These are phyloP conservation scores for Drosophila novamexicana DNA, from an alignment of 1,140 invertebrate species.

Conservation along the genomic window DNA sequence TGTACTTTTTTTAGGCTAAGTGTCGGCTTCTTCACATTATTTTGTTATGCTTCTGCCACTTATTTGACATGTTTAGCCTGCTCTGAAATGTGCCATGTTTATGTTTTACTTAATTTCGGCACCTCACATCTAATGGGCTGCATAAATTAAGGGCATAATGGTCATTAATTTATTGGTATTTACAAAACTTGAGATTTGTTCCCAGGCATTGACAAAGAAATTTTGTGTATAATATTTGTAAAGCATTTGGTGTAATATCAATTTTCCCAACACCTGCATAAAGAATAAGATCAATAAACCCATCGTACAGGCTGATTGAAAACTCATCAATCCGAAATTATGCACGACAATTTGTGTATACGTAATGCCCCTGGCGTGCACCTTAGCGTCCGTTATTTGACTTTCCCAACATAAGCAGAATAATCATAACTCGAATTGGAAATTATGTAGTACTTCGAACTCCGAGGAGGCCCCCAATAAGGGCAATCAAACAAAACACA, in stretches of 20 bases:
- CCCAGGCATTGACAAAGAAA: slow-evolving; percentile 44
- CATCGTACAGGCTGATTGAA: slow-evolving; percentile 63
- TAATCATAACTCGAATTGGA: slow-evolving; percentile 79
- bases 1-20: too few species aligned
- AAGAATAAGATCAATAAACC: slow-evolving; percentile 67
- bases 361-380: slow-evolving; percentile 16
- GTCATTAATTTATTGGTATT: slow-evolving; percentile 32
- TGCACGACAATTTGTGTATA: slow-evolving; percentile 44
- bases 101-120: not conserved
- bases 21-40: too few species aligned
- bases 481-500: slow-evolving; percentile 74
- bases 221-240: slow-evolving; percentile 60
- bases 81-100: not conserved
- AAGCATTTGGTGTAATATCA: slow-evolving; percentile 61
- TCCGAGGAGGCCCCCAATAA: slow-evolving; percentile 56
- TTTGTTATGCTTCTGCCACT: not conserved
- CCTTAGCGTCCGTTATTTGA: slow-evolving; percentile 65
- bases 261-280: slow-evolving; percentile 64
- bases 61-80: not conserved
- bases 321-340: slow-evolving; percentile 78
- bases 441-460: slow-evolving; percentile 39
- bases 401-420: slow-evolving; percentile 74
- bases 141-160: slow-evolving; percentile 1
- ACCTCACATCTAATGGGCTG: slow-evolving; percentile 12
- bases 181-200: slow-evolving; percentile 20